Percentiles rank a stretch among this genome's conserved stretches.
These are phyloP conservation scores for Etia nguti DNA, from an alignment of 2,113 vertebrate species.

Conservation along the genomic window DNA sequence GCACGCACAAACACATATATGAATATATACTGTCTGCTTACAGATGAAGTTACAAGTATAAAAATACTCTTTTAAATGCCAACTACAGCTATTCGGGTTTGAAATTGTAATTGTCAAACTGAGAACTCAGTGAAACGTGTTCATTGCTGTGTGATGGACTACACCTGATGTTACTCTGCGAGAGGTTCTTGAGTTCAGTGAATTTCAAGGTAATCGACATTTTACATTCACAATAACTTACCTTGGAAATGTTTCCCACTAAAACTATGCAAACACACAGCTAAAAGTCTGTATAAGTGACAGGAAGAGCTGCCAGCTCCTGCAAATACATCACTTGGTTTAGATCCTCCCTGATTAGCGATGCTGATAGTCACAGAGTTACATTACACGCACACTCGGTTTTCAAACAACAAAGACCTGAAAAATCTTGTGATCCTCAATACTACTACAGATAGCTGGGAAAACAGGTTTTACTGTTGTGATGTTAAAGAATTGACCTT, in stretches of 20 bases:
- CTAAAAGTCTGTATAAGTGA: background rate
- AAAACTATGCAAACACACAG: background rate
- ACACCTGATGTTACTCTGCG: background rate
- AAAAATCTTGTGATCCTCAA: background rate
- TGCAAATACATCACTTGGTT: background rate
- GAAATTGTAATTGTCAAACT: background rate
- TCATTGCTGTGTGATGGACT: background rate
- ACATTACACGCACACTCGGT: rapidly evolving
- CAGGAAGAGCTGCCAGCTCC: background rate
- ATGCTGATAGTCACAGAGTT: background rate
- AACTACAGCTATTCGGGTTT: background rate
- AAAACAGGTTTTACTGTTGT: background rate
- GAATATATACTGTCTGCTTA: too few species aligned
- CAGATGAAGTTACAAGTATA: background rate
- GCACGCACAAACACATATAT: background rate
- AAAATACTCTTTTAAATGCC: background rate
- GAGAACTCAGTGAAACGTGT: background rate
- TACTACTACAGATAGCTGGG: background rate
- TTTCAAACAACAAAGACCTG: background rate
- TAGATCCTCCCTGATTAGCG: background rate
- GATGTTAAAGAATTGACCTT: background rate
- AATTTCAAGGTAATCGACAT: background rate
- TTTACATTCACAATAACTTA: background rate
- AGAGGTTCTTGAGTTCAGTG: background rate
- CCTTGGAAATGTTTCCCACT: background rate